Base-by-base conservation (phyloP, 2,797 vertebrate genomes). In the Cheirogaleus major region DNA sequence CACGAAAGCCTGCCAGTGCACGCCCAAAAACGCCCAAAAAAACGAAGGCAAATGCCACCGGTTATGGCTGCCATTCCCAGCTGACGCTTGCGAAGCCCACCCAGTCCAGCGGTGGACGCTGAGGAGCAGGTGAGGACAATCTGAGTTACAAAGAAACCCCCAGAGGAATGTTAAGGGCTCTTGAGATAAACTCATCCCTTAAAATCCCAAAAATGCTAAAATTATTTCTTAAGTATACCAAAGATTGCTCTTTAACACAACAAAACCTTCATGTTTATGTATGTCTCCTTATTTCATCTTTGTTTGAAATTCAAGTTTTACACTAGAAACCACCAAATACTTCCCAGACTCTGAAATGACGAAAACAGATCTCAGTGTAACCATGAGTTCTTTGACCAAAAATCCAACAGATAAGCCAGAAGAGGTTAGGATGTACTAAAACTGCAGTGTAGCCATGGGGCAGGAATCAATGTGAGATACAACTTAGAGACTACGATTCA, bases 301-400 rank as follows among this genome's bases (percentile, higher is more conserved):
- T 84, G 92, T 92, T 1, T 97, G 91, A 98, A 98, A 83, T n/a
- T 57, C 95, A 97, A 89, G 35, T 94, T 97, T 88, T 93, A 97
- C 97, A 97, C 70, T 95, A 0, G 6, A 96, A 98, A 96, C 72
- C 93, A 93, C 98, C 97, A 98, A 98, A 96, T 97, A 94, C 90
- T 94, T 97, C 93, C 94, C 92, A 97, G 92, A 98, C 86, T 97
- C 50, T 84, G 87, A 95, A 95, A 97, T 70, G 79, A 96, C 97
- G 86, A 95, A 94, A 98, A 93, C 94, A 91, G 96, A 97, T 97
- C 96, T 95, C 96, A 72, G 85, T 12, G 87, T 93, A 95, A 97
- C 84, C 83, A 25, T 59, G 55, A 52, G 72, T 3, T 3, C 92
- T 82, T 93, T 93, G 14, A 80, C 81, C 85, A 89, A 91, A 94